phyloP scores from a whole-genome alignment of 1,140 invertebrate genomes.

The Sinella curviseta region DNA sequence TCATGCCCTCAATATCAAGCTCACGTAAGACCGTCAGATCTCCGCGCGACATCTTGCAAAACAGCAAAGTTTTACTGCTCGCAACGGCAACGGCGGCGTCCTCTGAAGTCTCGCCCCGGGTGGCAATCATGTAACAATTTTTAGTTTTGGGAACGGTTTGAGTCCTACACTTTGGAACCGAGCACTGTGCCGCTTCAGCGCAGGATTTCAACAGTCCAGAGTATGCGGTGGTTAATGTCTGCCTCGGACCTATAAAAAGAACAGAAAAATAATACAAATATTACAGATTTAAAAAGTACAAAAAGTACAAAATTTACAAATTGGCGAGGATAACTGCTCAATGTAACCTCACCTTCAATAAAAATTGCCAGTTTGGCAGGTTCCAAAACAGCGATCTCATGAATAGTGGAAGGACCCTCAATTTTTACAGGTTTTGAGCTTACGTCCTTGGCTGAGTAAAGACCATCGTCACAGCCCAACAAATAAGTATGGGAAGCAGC shows the following conservation, averaged over 20 bases:
- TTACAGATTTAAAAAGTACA: not conserved
- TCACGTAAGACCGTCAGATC: not conserved
- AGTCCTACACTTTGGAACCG: not conserved
- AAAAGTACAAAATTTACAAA: not conserved
- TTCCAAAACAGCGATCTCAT: not conserved
- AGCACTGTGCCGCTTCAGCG: not conserved
- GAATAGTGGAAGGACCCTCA: not conserved
- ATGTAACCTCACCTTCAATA: not conserved
- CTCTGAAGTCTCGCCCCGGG: not conserved
- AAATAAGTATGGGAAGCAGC: not conserved
- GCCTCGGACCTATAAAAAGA: not conserved
- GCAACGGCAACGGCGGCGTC: not conserved
- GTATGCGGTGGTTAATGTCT: not conserved
- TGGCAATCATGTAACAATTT: not conserved
- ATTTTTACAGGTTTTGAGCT: not conserved
- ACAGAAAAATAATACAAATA: not conserved
- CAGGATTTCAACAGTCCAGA: not conserved
- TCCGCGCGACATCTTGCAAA: not conserved
- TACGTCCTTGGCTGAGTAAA: not conserved
- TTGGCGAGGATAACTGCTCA: not conserved
- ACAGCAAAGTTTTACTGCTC: not conserved
- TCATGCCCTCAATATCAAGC: not conserved
- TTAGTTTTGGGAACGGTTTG: not conserved
- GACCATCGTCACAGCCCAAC: not conserved
- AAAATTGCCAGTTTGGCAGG: not conserved